phyloP scores from a whole-genome alignment of 2,797 vertebrate genomes.

The Falco rusticolus region DNA sequence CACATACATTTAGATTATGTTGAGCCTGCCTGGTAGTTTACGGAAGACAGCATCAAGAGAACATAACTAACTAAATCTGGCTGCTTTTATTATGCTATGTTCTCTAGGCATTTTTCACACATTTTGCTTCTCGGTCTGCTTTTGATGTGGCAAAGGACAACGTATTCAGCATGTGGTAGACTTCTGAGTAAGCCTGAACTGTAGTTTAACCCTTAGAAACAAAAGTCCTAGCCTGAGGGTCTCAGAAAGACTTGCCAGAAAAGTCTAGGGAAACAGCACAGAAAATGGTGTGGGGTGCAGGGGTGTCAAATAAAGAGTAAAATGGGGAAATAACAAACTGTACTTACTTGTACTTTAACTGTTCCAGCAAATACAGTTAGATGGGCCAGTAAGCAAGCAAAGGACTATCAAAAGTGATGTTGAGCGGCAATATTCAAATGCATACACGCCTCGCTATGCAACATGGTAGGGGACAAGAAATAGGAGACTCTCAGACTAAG shows the following conservation, averaged over 20 bases:
- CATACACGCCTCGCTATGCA: neutral
- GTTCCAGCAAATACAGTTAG: neutral
- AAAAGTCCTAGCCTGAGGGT: neutral
- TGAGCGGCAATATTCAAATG: neutral
- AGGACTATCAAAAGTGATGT: neutral
- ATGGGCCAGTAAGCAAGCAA: neutral
- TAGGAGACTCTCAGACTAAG: neutral
- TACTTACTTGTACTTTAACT: neutral
- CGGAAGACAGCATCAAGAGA: neutral
- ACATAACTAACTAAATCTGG: neutral
- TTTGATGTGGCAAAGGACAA: neutral
- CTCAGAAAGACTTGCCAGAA: neutral
- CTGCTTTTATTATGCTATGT: neutral
- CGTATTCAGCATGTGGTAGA: neutral
- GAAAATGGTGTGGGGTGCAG: neutral
- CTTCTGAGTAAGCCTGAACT: neutral
- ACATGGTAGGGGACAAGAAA: neutral
- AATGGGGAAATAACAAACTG: neutral
- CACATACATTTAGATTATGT: neutral
- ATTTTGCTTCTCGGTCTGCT: neutral
- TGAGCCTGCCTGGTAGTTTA: neutral
- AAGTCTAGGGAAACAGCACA: neutral
- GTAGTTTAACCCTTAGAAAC: neutral
- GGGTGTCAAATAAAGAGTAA: neutral
- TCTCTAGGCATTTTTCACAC: neutral